These are phyloP conservation scores for Manacus vitellinus DNA, from an alignment of 2,113 vertebrate genomes.

Conservation along the genomic window DNA sequence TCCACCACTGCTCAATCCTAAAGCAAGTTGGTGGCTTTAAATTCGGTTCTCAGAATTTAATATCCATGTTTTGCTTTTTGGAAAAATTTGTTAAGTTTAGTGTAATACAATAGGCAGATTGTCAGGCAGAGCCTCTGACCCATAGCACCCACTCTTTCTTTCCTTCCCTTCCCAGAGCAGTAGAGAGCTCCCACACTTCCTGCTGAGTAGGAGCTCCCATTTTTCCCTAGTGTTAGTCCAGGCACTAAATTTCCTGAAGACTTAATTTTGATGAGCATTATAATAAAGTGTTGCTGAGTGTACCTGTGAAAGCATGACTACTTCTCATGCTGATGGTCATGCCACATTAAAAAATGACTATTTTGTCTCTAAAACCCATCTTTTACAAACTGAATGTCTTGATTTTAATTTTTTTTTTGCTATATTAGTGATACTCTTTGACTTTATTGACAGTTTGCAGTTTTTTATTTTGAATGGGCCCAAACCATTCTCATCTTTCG, in stretches of 20 bases:
- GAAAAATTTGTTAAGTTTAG: fast-evolving
- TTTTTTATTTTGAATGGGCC: neutral
- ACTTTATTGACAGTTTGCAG: neutral
- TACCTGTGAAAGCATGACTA: neutral
- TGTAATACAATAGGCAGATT: neutral
- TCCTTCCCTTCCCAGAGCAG: neutral
- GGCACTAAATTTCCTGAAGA: neutral
- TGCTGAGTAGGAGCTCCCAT: neutral
- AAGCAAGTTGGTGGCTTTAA: neutral
- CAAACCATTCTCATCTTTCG: neutral
- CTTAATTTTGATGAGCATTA: neutral
- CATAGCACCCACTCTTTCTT: neutral
- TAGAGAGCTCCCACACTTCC: neutral
- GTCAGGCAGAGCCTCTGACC: neutral
- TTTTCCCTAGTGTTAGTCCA: neutral
- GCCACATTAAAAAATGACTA: neutral
- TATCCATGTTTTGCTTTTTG: neutral
- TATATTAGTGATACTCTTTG: neutral
- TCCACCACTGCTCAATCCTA: neutral
- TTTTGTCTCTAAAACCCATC: neutral
- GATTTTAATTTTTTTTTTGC: neutral
- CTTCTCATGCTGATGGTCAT: neutral
- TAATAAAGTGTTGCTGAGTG: neutral
- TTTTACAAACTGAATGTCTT: neutral
- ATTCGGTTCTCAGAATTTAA: neutral